These are phyloP conservation scores for Lipophrys pholis DNA, from an alignment of 2,113 vertebrate genomes.

Conservation along the genomic window DNA sequence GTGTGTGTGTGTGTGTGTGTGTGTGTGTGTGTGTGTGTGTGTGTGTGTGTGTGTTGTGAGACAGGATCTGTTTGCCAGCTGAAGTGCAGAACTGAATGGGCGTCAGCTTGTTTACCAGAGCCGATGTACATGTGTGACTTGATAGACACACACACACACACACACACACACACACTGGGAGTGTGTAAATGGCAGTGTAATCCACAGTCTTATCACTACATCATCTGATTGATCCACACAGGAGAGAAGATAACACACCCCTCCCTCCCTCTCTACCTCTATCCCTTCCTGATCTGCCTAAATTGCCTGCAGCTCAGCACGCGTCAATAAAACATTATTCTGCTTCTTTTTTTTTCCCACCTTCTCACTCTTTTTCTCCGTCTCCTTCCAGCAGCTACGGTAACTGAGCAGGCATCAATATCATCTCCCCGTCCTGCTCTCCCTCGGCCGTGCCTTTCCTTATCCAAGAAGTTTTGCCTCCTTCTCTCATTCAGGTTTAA, in stretches of 20 bases:
- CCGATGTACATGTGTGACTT: conserved; percentile 9
- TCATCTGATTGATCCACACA: conserved; percentile 79
- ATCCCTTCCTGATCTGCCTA: conserved; percentile 54
- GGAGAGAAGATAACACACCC: conserved; percentile 67
- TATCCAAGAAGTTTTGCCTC: too few relatives aligned
- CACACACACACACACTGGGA: conserved; percentile 21
- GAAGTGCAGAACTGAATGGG: conserved; percentile 4
- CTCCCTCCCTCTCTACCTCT: conserved; percentile 23
- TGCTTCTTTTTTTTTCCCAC: conserved; percentile 54
- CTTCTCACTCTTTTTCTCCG: conserved; percentile 44
- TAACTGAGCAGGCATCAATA: conserved; percentile 58
- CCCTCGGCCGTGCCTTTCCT: too few relatives aligned
- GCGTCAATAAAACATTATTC: conserved; percentile 70
- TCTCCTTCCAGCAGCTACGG: conserved; percentile 43
- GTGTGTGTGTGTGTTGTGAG: conserved; percentile 3
- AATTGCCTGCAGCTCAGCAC: conserved; percentile 67
- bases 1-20: conserved; percentile 1
- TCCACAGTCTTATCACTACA: conserved; percentile 78
- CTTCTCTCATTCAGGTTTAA: too few relatives aligned
- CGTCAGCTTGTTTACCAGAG: conserved; percentile 30
- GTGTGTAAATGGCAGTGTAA: conserved; percentile 74
- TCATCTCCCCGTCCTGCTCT: conserved; percentile 6
- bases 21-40: neutral
- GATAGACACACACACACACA: conserved; percentile 23
- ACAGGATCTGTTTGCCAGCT: conserved; percentile 1